phyloP scores from a whole-genome alignment of 2,113 vertebrate genomes.

The Monarcha castaneiventris region DNA sequence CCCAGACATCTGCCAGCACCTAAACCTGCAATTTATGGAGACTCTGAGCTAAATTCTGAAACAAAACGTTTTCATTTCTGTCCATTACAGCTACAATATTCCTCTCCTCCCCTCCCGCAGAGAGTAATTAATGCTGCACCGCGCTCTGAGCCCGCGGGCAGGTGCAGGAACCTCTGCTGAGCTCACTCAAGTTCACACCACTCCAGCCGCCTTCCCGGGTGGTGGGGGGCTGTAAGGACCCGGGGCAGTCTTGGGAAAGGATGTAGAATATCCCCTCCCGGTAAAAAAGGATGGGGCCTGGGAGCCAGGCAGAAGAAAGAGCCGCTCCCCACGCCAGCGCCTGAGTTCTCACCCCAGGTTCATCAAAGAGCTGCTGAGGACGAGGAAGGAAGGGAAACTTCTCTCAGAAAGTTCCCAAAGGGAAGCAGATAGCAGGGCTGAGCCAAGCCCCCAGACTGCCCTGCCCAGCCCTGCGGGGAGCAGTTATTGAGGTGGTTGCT shows the following conservation, averaged over 20 bases:
- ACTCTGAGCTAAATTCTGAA: slow-evolving; percentile 6
- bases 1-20: slow-evolving; percentile 56
- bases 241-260: neutral
- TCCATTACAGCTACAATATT: neutral
- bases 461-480: slow-evolving; percentile 44
- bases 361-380: slow-evolving; percentile 37
- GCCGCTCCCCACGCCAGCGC: neutral
- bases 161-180: slow-evolving; percentile 6
- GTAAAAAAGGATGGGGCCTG: neutral
- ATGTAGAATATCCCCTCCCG: fast-evolving
- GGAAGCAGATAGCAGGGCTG: neutral
- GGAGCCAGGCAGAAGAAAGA: neutral
- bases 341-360: neutral
- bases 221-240: neutral
- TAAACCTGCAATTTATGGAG: slow-evolving; percentile 45
- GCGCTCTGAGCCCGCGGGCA: neutral
- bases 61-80: slow-evolving; percentile 29
- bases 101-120: neutral
- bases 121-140: slow-evolving; percentile 23
- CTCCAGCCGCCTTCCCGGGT: neutral
- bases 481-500: slow-evolving; percentile 32
- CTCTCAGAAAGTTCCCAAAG: slow-evolving; percentile 48
- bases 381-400: slow-evolving; percentile 15
- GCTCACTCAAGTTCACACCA: neutral
- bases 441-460: slow-evolving; percentile 52